Conservation (phyloP, 2,888 invertebrate species). For the Zaprionus lineosus region DNA sequence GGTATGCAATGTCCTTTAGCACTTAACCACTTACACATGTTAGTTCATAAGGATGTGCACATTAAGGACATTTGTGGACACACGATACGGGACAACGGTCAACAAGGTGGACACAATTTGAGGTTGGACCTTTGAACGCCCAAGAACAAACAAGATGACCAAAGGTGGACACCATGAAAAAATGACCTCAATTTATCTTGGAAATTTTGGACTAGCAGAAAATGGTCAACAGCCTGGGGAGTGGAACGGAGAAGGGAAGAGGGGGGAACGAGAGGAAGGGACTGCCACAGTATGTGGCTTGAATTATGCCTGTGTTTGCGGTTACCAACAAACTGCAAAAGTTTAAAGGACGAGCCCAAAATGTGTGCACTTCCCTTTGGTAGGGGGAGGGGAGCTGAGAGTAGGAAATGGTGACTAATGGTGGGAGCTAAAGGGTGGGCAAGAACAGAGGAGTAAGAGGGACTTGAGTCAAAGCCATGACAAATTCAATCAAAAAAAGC, state of each 20-base stretch:
- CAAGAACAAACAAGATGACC: constrained; percentile 50
- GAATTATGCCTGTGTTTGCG: constrained; percentile 57
- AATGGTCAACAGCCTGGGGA: background rate
- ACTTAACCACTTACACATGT: constrained; percentile 69
- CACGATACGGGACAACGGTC: constrained; percentile 66
- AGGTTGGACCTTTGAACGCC: constrained; percentile 56
- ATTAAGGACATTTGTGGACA: constrained; percentile 81
- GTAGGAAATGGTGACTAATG: background rate
- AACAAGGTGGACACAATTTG: constrained; percentile 73
- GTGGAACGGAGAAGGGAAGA: background rate
- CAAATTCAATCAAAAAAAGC: constrained; percentile 69
- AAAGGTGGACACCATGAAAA: constrained; percentile 68
- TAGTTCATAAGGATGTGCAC: constrained; percentile 77
- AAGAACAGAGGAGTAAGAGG: background rate
- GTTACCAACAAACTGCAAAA: constrained; percentile 34
- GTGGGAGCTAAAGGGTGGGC: background rate
- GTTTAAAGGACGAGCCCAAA: constrained; percentile 43
- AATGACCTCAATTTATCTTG: constrained; percentile 83
- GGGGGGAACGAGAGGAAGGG: constrained; percentile 1
- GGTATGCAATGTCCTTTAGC: constrained; percentile 20
- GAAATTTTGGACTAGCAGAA: constrained; percentile 41
- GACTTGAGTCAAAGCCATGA: constrained; percentile 43
- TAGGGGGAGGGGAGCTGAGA: too few species aligned
- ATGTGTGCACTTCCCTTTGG: too few species aligned
- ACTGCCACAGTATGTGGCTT: constrained; percentile 32